Evolutionary conservation across 2,113 vertebrate species (phyloP), one percentile per base, ranked within the genome.

Genomic region (Lepidothrix coronata): DNA sequence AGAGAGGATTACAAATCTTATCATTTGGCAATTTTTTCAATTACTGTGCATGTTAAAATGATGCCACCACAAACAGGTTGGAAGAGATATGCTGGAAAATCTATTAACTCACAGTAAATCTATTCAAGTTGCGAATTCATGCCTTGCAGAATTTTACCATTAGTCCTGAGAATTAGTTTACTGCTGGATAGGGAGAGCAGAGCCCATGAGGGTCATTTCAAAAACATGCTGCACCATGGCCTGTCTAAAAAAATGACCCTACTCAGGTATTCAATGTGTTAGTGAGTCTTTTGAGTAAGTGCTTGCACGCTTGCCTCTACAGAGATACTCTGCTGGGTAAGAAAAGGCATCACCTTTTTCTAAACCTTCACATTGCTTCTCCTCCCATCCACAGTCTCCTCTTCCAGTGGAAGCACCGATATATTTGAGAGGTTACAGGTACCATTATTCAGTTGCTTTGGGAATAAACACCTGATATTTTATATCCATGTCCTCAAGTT

Each of bases 101-200:
- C 84, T 85, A 93, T 97, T 93, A 94, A 93, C 62, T 93, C 77
- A 48, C 78, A 48, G 37, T 90, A 96, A 94, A 96, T 95, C 79
- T 90, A 67, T 74, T 91, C 43, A 74, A 59, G 55, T 62, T 93
- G 55, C 72, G 88, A 84, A 95, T 91, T 88, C 68, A 59, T 1
- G 10, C 88, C 95, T 96, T 89, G 85, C 95, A 94, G 91, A 93
- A 94, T 95, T 91, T 93, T 51, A 88, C 82, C 82, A 83, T 96
- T 90, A 96, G 75, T 91, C 82, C 88, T 71, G 68, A 72, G 43
- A 94, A 93, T 88, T 48, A 84, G 67, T 86, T 93, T 94, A 86
- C 67, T 66, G 68, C 78, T 90, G 59, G 85, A 74, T 72, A 74
- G 59, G 35, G 59, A 88, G 27, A 35, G 39, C 65, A 85, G 49